Evolutionary conservation across 1,140 invertebrate genomes (phyloP).

Genomic region (Triops cancriformis): DNA sequence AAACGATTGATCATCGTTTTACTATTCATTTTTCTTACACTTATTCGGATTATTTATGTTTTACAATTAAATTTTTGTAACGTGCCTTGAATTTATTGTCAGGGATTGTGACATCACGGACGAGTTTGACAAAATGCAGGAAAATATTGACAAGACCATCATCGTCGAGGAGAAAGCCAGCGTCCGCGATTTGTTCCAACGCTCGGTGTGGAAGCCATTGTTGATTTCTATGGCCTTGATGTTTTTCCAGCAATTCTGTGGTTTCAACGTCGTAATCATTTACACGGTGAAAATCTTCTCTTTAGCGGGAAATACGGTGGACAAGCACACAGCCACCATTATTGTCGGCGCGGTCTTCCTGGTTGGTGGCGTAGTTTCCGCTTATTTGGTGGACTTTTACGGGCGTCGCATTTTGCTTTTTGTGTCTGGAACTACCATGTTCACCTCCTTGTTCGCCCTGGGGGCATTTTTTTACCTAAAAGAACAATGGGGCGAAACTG

Average conservation of each 20-base stretch:
- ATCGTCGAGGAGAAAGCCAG: background rate
- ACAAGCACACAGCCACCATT: slow-evolving; percentile 41
- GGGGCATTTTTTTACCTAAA: slow-evolving; percentile 39
- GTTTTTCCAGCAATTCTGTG: slow-evolving; percentile 57
- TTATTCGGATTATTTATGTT: background rate
- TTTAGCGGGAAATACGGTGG: slow-evolving; percentile 34
- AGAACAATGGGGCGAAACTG: slow-evolving; percentile 31
- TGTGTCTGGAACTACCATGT: slow-evolving; percentile 42
- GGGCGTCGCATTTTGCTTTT: slow-evolving; percentile 47
- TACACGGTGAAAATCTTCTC: slow-evolving; percentile 51
- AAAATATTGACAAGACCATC: slow-evolving; percentile 21
- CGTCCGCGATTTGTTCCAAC: slow-evolving; percentile 10
- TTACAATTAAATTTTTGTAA: too few relatives aligned
- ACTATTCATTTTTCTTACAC: background rate
- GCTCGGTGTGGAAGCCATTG: slow-evolving; percentile 23
- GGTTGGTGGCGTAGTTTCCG: slow-evolving; percentile 55
- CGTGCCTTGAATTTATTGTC: background rate
- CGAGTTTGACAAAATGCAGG: slow-evolving; percentile 20
- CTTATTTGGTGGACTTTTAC: slow-evolving; percentile 49
- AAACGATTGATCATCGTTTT: too few relatives aligned
- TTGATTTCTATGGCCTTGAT: slow-evolving; percentile 42
- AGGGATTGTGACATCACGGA: slow-evolving; percentile 18
- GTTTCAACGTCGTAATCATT: slow-evolving; percentile 57
- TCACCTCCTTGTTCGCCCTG: slow-evolving; percentile 35
- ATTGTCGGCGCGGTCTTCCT: slow-evolving; percentile 71